phyloP scores from a whole-genome alignment of 2,797 vertebrate genomes.

The Petrocephalus schoutedeni region DNA sequence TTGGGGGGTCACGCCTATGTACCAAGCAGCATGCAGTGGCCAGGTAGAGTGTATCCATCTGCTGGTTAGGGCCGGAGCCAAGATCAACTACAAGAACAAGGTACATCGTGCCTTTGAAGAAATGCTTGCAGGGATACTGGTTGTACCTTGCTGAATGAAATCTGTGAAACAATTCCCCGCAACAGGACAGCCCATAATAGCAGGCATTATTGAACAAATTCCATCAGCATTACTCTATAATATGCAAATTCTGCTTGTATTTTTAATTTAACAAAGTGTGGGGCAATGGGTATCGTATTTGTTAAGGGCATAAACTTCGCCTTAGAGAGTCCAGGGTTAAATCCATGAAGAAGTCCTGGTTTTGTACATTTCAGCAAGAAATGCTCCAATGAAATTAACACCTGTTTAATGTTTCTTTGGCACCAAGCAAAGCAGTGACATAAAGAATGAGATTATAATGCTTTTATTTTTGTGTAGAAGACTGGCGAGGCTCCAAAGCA shows the following conservation, averaged over 20 bases:
- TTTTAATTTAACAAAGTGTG: background rate
- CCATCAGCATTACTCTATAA: background rate
- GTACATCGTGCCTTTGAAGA: constrained; percentile 23
- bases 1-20: constrained; percentile 49
- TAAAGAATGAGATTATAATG: background rate
- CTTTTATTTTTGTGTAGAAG: constrained; percentile 31
- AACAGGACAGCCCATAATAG: background rate
- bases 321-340: background rate
- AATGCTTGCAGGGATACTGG: background rate
- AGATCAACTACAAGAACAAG: constrained; percentile 48
- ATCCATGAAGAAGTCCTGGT: background rate
- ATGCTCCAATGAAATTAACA: background rate
- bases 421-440: background rate
- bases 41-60: constrained; percentile 45
- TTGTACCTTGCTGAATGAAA: background rate
- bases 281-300: too few species aligned
- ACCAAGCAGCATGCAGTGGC: constrained; percentile 47
- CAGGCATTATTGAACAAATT: background rate
- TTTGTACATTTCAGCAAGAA: background rate
- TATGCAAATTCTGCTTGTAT: background rate
- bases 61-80: constrained; percentile 42
- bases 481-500: constrained; percentile 47
- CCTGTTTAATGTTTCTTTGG: background rate
- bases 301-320: background rate
- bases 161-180: background rate